Conservation (phyloP, 2,797 vertebrate species). For the Enteromius treurensis region DNA sequence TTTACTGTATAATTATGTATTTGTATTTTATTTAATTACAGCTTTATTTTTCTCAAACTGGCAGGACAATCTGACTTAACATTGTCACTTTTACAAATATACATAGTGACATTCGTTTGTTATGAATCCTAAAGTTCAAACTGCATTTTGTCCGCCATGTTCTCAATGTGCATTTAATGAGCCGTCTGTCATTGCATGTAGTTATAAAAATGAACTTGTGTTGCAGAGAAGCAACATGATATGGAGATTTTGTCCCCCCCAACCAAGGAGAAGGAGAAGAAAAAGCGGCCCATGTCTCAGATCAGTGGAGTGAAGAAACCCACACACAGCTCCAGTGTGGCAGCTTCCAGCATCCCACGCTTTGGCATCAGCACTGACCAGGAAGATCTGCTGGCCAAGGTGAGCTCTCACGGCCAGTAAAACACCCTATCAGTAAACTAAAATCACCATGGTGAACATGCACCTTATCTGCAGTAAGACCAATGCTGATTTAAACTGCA, state of each 20-base stretch:
- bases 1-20: not conserved
- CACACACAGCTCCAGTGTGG: conserved; percentile 75
- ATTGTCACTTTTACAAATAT: not conserved
- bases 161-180: not conserved
- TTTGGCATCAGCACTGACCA: conserved; percentile 86
- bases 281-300: conserved; percentile 85
- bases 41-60: not conserved
- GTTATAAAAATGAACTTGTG: not conserved
- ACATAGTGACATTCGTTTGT: not conserved
- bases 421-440: not conserved
- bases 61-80: not conserved
- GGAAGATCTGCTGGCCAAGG: conserved; percentile 87
- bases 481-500: not conserved
- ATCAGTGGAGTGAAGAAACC: conserved; percentile 87
- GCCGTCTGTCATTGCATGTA: conserved; percentile 3
- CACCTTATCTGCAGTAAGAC: not conserved
- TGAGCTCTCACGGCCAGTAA: conserved; percentile 58
- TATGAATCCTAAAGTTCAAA: not conserved
- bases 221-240: conserved; percentile 89
- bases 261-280: conserved; percentile 82
- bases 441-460: not conserved
- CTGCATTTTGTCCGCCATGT: not conserved
- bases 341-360: conserved; percentile 80
- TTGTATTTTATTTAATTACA: conserved; percentile 2
- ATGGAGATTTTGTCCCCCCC: conserved; percentile 84